Evolutionary conservation across 2,888 invertebrate species (phyloP).

Genomic region (Ectemnius continuus): DNA sequence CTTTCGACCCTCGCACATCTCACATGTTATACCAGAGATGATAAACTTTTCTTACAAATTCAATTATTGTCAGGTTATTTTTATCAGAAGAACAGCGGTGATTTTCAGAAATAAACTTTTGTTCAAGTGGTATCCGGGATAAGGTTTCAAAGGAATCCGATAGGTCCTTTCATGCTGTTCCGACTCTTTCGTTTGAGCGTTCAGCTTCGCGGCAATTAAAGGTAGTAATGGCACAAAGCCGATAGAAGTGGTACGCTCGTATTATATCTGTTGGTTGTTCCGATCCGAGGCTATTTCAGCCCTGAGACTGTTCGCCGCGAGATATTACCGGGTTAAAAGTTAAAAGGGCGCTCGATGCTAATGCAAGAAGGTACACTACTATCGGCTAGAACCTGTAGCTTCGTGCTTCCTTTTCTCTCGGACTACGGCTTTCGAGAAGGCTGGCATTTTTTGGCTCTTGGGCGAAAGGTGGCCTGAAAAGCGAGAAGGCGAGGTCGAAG

Average conservation of each 20-base stretch:
- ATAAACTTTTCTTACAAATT: too few relatives aligned
- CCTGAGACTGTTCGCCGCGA: neutral
- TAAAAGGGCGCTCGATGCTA: too few relatives aligned
- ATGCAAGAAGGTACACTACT: too few relatives aligned
- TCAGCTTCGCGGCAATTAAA: conserved; percentile 8
- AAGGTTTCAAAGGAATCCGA: conserved; percentile 11
- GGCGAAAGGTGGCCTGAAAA: too few relatives aligned
- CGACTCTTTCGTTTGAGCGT: neutral
- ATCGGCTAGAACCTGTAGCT: too few relatives aligned
- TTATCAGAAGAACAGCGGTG: too few relatives aligned
- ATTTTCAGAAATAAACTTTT: conserved; percentile 4
- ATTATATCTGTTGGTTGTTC: conserved; percentile 3
- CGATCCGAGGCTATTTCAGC: neutral
- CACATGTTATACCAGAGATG: too few relatives aligned
- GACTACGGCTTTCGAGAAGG: too few relatives aligned
- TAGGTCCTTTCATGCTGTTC: conserved; percentile 14
- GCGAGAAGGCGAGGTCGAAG: neutral
- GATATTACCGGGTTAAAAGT: neutral
- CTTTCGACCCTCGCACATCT: too few relatives aligned
- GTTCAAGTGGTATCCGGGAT: conserved; percentile 4
- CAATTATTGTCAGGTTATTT: too few relatives aligned
- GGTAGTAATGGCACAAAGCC: conserved; percentile 12
- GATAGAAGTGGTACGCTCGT: neutral
- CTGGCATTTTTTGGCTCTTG: too few relatives aligned
- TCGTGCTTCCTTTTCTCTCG: too few relatives aligned